These are phyloP conservation scores for Callospermophilus lateralis DNA, from an alignment of 2,113 vertebrate species.

Conservation along the genomic window DNA sequence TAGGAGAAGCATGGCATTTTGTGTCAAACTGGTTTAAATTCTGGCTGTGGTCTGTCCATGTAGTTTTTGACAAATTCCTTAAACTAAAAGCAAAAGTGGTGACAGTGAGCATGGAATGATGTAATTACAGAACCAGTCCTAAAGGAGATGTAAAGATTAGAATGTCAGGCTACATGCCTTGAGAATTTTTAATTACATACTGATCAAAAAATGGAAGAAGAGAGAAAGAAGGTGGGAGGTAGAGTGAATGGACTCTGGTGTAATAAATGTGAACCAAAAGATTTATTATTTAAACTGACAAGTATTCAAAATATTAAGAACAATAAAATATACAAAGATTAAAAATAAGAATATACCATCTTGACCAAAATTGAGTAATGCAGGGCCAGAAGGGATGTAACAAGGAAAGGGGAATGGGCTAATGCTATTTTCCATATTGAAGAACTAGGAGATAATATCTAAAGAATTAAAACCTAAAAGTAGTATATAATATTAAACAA, in stretches of 20 bases:
- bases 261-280: not conserved
- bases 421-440: not conserved
- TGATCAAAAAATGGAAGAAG: not conserved
- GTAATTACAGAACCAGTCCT: not conserved
- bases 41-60: not conserved
- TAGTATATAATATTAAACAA: not conserved
- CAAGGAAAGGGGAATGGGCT: not conserved
- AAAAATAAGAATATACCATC: not conserved
- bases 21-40: not conserved
- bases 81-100: not conserved
- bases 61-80: slow-evolving; percentile 14
- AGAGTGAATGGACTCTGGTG: not conserved
- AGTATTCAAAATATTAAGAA: not conserved
- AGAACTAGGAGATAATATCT: not conserved
- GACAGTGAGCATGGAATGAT: not conserved
- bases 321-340: not conserved
- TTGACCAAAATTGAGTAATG: not conserved
- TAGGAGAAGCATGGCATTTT: not conserved
- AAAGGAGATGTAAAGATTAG: not conserved
- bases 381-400: not conserved
- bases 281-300: not conserved
- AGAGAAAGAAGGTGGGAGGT: not conserved
- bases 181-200: not conserved
- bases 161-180: not conserved
- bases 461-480: not conserved